phyloP scores from a whole-genome alignment of 2,888 invertebrate species.

The Acleris sparsana region DNA sequence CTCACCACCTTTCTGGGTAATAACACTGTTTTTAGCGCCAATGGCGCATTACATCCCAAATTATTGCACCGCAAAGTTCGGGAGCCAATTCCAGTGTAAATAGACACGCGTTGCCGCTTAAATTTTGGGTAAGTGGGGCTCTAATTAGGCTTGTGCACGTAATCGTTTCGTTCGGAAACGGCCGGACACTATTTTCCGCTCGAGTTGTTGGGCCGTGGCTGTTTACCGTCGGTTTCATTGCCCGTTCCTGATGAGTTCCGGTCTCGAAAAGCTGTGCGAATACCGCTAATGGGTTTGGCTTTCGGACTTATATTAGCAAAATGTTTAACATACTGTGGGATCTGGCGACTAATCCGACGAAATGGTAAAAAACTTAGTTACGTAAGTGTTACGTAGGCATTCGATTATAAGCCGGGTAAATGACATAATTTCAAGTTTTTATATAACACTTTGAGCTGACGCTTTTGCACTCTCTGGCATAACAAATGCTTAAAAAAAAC shows the following conservation, averaged over 20 bases:
- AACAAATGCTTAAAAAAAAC: too few relatives aligned
- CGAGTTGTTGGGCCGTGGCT: conserved; percentile 24
- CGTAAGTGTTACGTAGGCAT: too few relatives aligned
- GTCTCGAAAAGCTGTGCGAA: conserved; percentile 8
- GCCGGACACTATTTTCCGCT: conserved; percentile 34
- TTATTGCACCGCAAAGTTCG: conserved; percentile 29
- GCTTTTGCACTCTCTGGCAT: too few relatives aligned
- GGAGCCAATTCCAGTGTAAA: conserved; percentile 10
- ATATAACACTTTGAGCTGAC: too few relatives aligned
- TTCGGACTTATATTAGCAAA: not conserved
- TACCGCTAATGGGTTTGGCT: conserved; percentile 7
- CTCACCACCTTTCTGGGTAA: conserved; percentile 27
- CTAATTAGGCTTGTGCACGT: conserved; percentile 21
- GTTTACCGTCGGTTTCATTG: conserved; percentile 30
- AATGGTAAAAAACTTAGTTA: too few relatives aligned
- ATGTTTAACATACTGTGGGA: not conserved
- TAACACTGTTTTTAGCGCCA: conserved; percentile 26
- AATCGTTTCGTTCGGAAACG: conserved; percentile 21
- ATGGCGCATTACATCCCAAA: conserved; percentile 19
- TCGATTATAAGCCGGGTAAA: too few relatives aligned
- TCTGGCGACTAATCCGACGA: too few relatives aligned
- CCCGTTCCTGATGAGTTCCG: conserved; percentile 21
- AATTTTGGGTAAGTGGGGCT: conserved; percentile 4
- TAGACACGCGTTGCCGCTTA: not conserved
- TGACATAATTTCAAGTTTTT: too few relatives aligned